A percentile compares a stretch with the other conserved stretches of the same genome.
These are phyloP conservation scores for Helicolenus hilgendorfi DNA, from an alignment of 2,797 vertebrate species.

Conservation along the genomic window DNA sequence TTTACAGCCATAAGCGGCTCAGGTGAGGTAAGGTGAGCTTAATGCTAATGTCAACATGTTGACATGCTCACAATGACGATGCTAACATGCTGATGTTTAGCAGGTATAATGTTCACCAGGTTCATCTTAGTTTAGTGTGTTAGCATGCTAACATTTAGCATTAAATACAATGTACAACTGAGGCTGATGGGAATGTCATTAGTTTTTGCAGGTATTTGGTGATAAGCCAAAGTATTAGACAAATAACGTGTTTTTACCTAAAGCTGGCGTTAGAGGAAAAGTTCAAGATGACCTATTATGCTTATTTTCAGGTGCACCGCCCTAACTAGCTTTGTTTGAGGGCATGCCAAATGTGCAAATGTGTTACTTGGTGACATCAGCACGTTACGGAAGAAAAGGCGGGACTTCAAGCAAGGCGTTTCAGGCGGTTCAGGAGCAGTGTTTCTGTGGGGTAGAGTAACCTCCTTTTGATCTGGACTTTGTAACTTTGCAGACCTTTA, in stretches of 20 bases:
- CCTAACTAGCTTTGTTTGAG: too few relatives aligned
- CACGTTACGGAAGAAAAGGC: too few relatives aligned
- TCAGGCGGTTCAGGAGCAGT: too few relatives aligned
- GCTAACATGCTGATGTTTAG: background rate
- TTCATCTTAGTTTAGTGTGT: background rate
- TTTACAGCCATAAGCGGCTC: background rate
- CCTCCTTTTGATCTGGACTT: too few relatives aligned
- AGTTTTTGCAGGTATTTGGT: background rate
- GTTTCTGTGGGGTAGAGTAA: too few relatives aligned
- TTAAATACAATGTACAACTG: background rate
- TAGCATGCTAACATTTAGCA: background rate
- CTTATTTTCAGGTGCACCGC: too few relatives aligned
- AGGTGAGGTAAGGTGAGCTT: background rate
- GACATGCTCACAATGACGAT: background rate
- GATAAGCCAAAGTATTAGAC: background rate
- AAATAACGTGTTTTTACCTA: background rate
- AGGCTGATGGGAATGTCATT: background rate
- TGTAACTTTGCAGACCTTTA: too few relatives aligned
- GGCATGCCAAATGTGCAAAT: too few relatives aligned
- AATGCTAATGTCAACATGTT: background rate
- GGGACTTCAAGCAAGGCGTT: too few relatives aligned
- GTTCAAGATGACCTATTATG: too few relatives aligned
- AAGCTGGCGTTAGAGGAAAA: too few relatives aligned
- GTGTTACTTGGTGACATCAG: too few relatives aligned
- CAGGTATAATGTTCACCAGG: background rate